Conservation (phyloP, 2,888 invertebrate species). For the Rapana venosa region DNA sequence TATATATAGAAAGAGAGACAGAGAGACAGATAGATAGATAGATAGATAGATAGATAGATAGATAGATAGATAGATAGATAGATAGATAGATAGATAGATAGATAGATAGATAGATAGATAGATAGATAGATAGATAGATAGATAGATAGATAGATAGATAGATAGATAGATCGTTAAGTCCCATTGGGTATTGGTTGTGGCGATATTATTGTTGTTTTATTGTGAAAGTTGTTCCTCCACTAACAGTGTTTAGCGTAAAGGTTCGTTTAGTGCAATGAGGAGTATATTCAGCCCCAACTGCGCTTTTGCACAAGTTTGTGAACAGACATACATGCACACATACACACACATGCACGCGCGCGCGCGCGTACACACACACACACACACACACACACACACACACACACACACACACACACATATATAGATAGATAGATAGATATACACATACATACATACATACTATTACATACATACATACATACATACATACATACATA, state of each 20-base stretch:
- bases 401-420: constrained; percentile 10
- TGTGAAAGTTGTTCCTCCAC: no score
- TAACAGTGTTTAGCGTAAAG: no score
- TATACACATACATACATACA: not conserved
- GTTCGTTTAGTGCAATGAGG: no score
- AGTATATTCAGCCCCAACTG: no score
- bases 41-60: not conserved
- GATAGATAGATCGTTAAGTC: no score
- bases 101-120: not conserved
- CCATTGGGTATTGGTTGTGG: no score
- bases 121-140: not conserved
- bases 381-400: constrained; percentile 10
- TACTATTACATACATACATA: not conserved
- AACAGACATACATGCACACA: not conserved
- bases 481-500: not conserved
- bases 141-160: no score
- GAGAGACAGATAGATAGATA: not conserved
- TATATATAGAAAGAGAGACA: not conserved
- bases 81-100: not conserved
- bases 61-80: no score
- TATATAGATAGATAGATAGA: not conserved
- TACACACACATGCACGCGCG: no score
- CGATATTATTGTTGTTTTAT: no score
- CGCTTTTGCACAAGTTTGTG: no score
- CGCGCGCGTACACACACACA: not conserved